phyloP scores from a whole-genome alignment of 53 echinoderm and acorn worm species.

The Paracentrotus lividus region DNA sequence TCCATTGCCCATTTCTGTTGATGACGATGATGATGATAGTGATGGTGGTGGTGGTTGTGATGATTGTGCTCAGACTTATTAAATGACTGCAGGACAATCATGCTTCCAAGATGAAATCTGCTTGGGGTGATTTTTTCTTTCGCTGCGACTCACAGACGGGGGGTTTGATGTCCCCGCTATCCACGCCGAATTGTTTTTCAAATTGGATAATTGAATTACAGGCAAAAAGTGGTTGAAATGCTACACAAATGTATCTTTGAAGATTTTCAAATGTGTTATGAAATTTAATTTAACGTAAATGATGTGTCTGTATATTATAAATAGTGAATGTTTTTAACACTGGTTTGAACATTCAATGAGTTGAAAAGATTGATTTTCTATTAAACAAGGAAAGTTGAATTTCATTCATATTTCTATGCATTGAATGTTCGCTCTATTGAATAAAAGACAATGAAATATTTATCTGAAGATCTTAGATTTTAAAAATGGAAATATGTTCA shows the following conservation, averaged over 20 bases:
- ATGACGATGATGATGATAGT: constrained; percentile 31
- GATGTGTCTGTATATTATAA: no score
- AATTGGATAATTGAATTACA: constrained; percentile 43
- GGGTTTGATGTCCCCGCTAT: constrained; percentile 49
- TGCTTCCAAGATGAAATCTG: constrained; percentile 51
- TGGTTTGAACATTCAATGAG: no score
- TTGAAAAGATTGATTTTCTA: no score
- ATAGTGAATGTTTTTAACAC: no score
- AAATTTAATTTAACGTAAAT: neutral
- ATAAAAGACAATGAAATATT: no score
- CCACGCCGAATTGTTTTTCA: constrained; percentile 26
- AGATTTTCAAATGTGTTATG: neutral
- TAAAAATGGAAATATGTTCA: no score
- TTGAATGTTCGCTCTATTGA: no score
- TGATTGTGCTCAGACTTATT: constrained; percentile 47
- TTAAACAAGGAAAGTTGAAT: no score
- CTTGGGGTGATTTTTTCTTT: constrained; percentile 24
- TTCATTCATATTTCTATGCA: no score
- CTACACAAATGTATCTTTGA: neutral
- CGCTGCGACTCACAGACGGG: neutral
- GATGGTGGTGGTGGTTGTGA: neutral
- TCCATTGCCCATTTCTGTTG: constrained; percentile 28
- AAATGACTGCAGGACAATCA: constrained; percentile 46
- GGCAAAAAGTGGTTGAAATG: neutral
- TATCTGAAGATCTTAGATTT: no score